A percentile compares a stretch with the other conserved stretches of the same genome.
Conservation (phyloP, 2,888 invertebrate genomes). For the Cheilosia urbana region DNA sequence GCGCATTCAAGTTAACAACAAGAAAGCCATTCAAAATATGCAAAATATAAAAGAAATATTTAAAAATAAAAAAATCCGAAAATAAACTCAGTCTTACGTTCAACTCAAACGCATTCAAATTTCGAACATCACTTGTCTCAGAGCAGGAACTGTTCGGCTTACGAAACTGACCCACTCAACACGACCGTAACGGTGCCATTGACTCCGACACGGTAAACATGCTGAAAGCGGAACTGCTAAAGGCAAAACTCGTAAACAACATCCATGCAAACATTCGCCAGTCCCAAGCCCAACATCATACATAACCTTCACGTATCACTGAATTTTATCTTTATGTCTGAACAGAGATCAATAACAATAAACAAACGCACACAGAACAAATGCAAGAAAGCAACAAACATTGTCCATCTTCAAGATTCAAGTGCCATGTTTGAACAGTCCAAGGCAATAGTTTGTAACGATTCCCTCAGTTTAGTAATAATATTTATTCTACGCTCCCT, state of each 20-base stretch:
- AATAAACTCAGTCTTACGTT: no score
- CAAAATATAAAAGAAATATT: no score
- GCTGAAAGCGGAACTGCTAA: no score
- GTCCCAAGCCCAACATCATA: neutral
- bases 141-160: neutral
- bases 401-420: slow-evolving; percentile 28
- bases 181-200: no score
- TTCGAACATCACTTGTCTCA: no score
- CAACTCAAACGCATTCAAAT: no score
- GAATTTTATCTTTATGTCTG: slow-evolving; percentile 29
- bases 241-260: neutral
- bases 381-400: slow-evolving; percentile 19
- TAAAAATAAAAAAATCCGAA: no score
- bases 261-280: slow-evolving; percentile 6
- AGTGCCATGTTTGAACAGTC: slow-evolving; percentile 4
- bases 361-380: slow-evolving; percentile 18
- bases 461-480: slow-evolving; percentile 15
- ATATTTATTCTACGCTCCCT: slow-evolving; percentile 9
- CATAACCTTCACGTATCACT: neutral
- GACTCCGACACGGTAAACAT: no score
- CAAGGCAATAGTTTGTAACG: neutral
- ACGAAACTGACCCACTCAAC: neutral
- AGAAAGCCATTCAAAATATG: no score
- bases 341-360: slow-evolving; percentile 19
- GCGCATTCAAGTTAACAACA: no score